Evolutionary conservation across 2,113 vertebrate genomes (phyloP), one percentile per base, ranked within the genome.

Genomic region (Cinclus mexicanus): DNA sequence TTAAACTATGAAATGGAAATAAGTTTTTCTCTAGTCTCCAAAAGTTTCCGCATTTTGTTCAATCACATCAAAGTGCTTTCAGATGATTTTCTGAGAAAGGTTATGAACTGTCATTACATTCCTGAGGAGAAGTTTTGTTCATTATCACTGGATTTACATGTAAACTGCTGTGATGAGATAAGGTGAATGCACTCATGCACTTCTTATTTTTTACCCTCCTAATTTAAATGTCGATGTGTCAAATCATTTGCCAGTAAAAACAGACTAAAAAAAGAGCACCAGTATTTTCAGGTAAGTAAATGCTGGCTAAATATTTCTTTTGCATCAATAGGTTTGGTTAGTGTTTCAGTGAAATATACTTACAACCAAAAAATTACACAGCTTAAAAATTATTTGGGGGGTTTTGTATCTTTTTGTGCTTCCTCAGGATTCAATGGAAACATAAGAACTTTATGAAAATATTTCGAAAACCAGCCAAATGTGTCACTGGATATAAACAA

Each of bases 261-360:
- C 33, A 67, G 33, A 74, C n/a, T 24, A 2, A 1, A 55, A 33
- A 71, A 71, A 49, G 44, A 26, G 2, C 0, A 0, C 2, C 7
- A 57, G 1, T 31, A 33, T 49, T 89, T 90, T 68, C 31, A 42
- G 22, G 6, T 46, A 46, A 35, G 13, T 44, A 84, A 56, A 65
- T 50, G 8, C 11, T 7, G 6, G 22, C 49, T 81, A 77, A 77
- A 47, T 2, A 29, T 81, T 63, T 77, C 4, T 74, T 23, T 92
- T 56, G 8, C 3, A 52, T 74, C 23, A 50, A 5, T 87, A 15
- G 60, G 4, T 80, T 87, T 72, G 13, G 7, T 75, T 63, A 63
- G 4, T 37, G 14, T 74, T 90, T 67, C 60, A 61, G 24, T 57
- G 25, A 91, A 35, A 37, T 42, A 28, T 21, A n/a, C 53, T 60